Base-by-base conservation (phyloP, 2,888 invertebrate species). In the Tachystola acroxantha region DNA sequence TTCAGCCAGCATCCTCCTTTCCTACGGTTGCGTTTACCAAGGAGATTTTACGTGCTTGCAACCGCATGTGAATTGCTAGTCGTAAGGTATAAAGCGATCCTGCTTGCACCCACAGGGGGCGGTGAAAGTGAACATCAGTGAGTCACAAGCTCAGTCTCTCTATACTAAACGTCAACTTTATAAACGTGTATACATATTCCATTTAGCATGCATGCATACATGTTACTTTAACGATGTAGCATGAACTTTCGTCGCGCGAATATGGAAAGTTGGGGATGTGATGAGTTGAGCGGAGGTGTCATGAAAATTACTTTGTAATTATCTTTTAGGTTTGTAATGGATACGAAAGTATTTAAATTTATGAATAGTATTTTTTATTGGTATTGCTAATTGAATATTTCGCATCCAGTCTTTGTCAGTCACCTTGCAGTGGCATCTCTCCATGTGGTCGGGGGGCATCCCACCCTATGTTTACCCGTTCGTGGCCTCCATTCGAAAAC, bases 91-190 rank as follows among this genome's bases (percentile, higher is more conserved):
- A 38, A 19, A 31, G 34, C 45, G 46, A 47, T 53, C 51, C 50
- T 45, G 34, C 36, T 36, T 39, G 34, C 47, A 55, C 57, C 58
- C 48, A 50, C 49, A 56, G 60, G 68, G 62, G 51, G 56, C 57
- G 60, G 79, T 70, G 84, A 84, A 84, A 84, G 84, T 79, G 65
- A 77, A 69, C 57, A 54, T 49, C 62, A 16, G 57, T 78, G 77
- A 79, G 57, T 79, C 78, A 79, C 24, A 44, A 41, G 43, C 48
- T 55, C 64, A 61, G 69, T 72, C 67, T 72, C 34, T 34, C 26
- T 9, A 10, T 26, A 22, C 26, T 34, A 27, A 34, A 26, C 34
- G 16, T 9, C 22, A 24, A 25, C 12, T 11, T 10, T 25, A 37
- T 10, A 39, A 40, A 43, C 36, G 42, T 40, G 43, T 40, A 39